A percentile compares a stretch with the other conserved stretches of the same genome.
These are phyloP conservation scores for Pseudopodoces humilis DNA, from an alignment of 2,113 vertebrate genomes.

Conservation along the genomic window DNA sequence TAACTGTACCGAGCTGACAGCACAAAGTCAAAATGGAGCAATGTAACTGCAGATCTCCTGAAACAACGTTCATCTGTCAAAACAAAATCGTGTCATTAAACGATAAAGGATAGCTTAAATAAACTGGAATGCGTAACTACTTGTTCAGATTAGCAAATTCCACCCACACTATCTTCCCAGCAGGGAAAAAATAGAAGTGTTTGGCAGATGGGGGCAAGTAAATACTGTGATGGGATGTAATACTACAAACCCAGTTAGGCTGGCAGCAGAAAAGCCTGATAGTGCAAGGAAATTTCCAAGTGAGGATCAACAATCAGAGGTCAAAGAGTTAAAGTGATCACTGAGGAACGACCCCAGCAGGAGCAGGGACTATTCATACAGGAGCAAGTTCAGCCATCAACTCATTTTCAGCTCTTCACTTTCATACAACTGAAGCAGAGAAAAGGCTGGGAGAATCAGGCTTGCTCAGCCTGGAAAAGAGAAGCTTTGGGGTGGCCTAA, in stretches of 20 bases:
- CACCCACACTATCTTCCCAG: not conserved
- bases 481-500: not conserved
- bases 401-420: not conserved
- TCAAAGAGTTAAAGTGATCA: not conserved
- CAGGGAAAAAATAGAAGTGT: not conserved
- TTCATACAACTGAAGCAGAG: not conserved
- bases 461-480: not conserved
- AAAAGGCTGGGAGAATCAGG: not conserved
- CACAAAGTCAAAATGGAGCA: conserved; percentile 47
- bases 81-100: conserved; percentile 16
- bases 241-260: not conserved
- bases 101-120: conserved; percentile 22
- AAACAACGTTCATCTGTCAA: conserved; percentile 53
- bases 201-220: not conserved
- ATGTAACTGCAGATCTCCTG: conserved; percentile 30
- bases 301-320: not conserved
- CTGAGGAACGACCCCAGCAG: not conserved
- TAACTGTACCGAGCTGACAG: conserved; percentile 49
- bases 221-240: not conserved
- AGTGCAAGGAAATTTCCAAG: not conserved
- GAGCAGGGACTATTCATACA: accelerated
- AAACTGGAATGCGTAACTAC: not conserved
- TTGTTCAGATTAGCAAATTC: conserved; percentile 7
- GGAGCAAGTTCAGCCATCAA: not conserved
- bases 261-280: not conserved